These are phyloP conservation scores for Hydroisotoma schaefferi DNA, from an alignment of 2,888 invertebrate genomes.

Conservation along the genomic window DNA sequence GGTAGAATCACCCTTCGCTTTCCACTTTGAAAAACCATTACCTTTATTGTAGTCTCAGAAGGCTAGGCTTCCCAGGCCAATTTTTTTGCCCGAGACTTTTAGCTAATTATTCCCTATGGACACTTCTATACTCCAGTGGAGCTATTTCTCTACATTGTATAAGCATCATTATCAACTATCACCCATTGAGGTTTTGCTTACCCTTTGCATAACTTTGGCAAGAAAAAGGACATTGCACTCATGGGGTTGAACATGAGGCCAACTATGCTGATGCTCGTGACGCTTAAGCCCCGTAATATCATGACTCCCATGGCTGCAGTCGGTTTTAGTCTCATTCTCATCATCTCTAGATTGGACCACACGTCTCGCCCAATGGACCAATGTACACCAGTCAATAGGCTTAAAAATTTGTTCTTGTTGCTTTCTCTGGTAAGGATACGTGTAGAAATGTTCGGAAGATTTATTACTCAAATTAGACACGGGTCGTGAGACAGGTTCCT, in stretches of 20 bases:
- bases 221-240: slow-evolving; percentile 85
- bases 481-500: slow-evolving; percentile 47
- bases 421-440: slow-evolving; percentile 44
- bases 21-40: no score
- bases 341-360: slow-evolving; percentile 48
- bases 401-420: slow-evolving; percentile 45
- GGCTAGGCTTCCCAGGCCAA: no score
- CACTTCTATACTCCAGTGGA: no score
- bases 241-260: slow-evolving; percentile 58
- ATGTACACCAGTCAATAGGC: slow-evolving; percentile 46
- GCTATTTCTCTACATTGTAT: background rate
- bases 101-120: no score
- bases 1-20: no score
- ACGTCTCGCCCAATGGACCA: slow-evolving; percentile 47
- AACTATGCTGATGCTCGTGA: slow-evolving; percentile 46
- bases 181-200: slow-evolving; percentile 22
- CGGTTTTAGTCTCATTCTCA: slow-evolving; percentile 42
- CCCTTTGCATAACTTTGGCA: slow-evolving; percentile 64
- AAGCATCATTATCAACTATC: background rate
- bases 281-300: slow-evolving; percentile 46
- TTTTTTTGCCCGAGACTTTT: no score
- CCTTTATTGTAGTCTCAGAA: no score
- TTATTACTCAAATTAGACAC: slow-evolving; percentile 48
- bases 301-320: slow-evolving; percentile 47
- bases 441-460: slow-evolving; percentile 48